phyloP scores from a whole-genome alignment of 2,113 vertebrate species.

The Callipepla californica region DNA sequence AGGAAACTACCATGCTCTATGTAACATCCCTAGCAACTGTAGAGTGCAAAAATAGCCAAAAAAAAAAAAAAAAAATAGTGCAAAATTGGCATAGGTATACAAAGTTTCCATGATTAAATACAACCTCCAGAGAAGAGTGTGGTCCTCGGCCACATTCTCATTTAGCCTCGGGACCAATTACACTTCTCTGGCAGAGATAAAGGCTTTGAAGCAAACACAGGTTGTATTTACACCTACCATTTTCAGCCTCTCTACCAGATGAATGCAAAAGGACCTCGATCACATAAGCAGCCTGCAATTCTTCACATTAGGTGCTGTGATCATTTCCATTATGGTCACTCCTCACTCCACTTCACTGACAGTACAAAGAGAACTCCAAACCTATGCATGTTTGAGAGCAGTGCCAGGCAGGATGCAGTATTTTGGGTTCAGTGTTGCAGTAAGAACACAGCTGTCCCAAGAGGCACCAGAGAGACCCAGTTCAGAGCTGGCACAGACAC shows the following conservation, averaged over 20 bases:
- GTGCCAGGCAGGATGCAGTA: not conserved
- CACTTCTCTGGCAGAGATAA: not conserved
- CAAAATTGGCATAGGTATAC: not conserved
- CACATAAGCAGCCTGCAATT: not conserved
- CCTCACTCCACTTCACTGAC: not conserved
- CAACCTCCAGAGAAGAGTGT: not conserved
- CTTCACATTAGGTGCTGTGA: not conserved
- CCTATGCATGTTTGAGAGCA: accelerated
- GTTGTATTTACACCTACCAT: not conserved
- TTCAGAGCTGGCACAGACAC: not conserved
- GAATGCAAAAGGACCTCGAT: not conserved
- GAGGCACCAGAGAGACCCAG: accelerated
- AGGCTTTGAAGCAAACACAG: not conserved
- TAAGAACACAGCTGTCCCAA: accelerated
- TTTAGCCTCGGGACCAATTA: not conserved
- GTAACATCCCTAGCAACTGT: not conserved
- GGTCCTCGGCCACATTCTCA: not conserved
- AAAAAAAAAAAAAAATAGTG: not conserved
- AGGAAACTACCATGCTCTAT: not conserved
- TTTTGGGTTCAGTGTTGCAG: not conserved
- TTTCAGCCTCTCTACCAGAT: not conserved
- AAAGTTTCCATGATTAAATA: not conserved
- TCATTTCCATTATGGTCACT: not conserved
- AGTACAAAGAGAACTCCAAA: not conserved
- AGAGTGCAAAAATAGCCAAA: not conserved